Evolutionary conservation across 2,797 vertebrate species (phyloP).

Genomic region (Limosa lapponica): DNA sequence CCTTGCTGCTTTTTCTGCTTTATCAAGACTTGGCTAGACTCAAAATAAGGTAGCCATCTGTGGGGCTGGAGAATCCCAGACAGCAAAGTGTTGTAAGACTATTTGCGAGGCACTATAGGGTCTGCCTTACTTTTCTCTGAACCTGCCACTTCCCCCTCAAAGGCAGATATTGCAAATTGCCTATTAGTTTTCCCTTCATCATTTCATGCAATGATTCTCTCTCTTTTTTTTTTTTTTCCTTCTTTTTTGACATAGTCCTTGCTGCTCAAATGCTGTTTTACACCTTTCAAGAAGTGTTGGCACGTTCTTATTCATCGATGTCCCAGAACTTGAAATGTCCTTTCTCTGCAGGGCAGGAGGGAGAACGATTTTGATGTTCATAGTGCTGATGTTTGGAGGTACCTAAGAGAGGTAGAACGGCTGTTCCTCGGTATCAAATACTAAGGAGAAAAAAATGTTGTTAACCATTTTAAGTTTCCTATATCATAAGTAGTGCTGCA

Average conservation of each 20-base stretch:
- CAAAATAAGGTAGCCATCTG: neutral
- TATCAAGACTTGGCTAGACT: neutral
- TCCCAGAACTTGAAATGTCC: neutral
- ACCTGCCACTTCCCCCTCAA: neutral
- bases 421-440: neutral
- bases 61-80: neutral
- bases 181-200: neutral
- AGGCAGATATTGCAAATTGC: neutral
- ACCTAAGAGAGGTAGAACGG: neutral
- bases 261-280: neutral
- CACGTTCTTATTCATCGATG: neutral
- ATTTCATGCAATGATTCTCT: neutral
- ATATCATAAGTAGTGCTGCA: neutral
- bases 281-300: neutral
- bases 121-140: neutral
- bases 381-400: neutral
- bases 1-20: neutral
- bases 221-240: no score
- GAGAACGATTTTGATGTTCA: neutral
- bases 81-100: neutral
- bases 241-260: neutral
- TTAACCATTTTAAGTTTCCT: neutral
- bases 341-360: neutral
- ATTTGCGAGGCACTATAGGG: neutral
- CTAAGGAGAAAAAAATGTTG: neutral